phyloP scores from a whole-genome alignment of 2,113 vertebrate genomes.

The Symphodus melops region DNA sequence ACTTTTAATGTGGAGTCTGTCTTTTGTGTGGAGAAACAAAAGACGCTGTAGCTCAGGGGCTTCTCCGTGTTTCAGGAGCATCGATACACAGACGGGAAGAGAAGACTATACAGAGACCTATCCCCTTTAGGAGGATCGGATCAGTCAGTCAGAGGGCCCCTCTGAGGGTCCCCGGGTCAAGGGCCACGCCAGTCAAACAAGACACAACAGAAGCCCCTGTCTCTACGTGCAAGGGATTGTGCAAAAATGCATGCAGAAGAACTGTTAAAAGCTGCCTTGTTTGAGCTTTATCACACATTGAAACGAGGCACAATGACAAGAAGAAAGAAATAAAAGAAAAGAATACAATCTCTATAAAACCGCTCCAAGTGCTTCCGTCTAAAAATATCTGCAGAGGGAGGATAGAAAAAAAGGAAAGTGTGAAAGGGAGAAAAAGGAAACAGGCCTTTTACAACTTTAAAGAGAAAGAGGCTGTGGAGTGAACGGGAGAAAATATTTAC shows the following conservation, averaged over 20 bases:
- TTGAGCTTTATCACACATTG: constrained; percentile 26
- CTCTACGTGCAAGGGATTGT: constrained; percentile 47
- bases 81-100: constrained; percentile 65
- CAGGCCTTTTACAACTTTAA: constrained; percentile 87
- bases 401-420: constrained; percentile 43
- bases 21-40: constrained; percentile 83
- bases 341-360: constrained; percentile 44
- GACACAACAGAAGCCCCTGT: constrained; percentile 62
- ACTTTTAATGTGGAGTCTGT: constrained; percentile 77
- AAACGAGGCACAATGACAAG: constrained; percentile 37
- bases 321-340: constrained; percentile 38
- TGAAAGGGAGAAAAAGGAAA: constrained; percentile 64
- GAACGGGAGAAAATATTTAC: constrained; percentile 99
- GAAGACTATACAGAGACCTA: constrained; percentile 53
- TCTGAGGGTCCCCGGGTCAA: constrained; percentile 58
- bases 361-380: constrained; percentile 49
- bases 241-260: constrained; percentile 18
- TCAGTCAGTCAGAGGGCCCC: constrained; percentile 71
- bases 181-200: constrained; percentile 77
- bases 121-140: constrained; percentile 64
- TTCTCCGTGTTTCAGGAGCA: constrained; percentile 64
- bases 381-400: constrained; percentile 71
- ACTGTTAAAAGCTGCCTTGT: constrained; percentile 26
- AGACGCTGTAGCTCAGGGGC: constrained; percentile 73
- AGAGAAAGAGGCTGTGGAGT: constrained; percentile 94